Evolutionary conservation across 2,888 invertebrate genomes (phyloP).

Genomic region (Clivina fossor): DNA sequence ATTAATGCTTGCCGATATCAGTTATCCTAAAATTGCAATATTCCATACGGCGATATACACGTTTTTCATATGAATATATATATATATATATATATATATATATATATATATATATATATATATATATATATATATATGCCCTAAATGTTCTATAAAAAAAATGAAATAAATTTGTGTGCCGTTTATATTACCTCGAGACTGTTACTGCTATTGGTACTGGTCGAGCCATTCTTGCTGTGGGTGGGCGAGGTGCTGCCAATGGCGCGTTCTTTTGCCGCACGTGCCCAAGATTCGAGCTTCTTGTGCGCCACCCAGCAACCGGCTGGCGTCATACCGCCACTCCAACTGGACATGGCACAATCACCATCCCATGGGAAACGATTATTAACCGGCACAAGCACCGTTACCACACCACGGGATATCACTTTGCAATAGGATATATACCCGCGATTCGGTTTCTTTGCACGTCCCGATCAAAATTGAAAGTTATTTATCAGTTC

Average conservation of each 20-base stretch:
- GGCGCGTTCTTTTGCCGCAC: conserved; percentile 70
- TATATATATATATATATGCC: too few species aligned
- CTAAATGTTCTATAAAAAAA: too few species aligned
- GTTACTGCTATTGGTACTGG: conserved; percentile 44
- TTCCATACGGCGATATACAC: too few species aligned
- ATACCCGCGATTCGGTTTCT: too few species aligned
- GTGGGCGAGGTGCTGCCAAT: conserved; percentile 49
- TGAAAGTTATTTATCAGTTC: too few species aligned
- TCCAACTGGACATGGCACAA: conserved; percentile 44
- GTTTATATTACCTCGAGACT: conserved; percentile 50
- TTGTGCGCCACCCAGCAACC: conserved; percentile 79
- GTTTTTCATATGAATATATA: too few species aligned
- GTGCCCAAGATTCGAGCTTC: conserved; percentile 74
- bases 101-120: too few species aligned
- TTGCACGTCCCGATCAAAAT: too few species aligned
- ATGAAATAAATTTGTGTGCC: too few species aligned
- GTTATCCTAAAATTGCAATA: too few species aligned
- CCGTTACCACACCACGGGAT: background rate
- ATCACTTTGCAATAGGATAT: background rate
- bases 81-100: too few species aligned
- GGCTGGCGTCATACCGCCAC: conserved; percentile 70
- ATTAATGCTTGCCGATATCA: too few species aligned
- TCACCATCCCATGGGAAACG: background rate
- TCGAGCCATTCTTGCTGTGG: conserved; percentile 57
- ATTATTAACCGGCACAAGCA: conserved; percentile 17